phyloP scores from a whole-genome alignment of 2,888 invertebrate species.

The Scaptomyza polygonia region DNA sequence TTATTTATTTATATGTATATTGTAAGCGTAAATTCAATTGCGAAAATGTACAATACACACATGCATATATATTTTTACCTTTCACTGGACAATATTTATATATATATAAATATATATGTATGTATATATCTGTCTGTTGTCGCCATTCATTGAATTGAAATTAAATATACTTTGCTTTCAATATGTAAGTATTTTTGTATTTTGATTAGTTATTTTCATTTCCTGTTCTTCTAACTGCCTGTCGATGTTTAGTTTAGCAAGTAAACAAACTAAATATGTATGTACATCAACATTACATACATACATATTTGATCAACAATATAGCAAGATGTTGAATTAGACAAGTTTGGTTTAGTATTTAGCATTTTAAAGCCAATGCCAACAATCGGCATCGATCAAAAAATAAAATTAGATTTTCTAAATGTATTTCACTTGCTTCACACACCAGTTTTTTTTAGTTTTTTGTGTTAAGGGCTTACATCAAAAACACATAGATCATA shows the following conservation, averaged over 20 bases:
- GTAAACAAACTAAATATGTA: slow-evolving; percentile 15
- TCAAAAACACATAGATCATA: slow-evolving; percentile 52
- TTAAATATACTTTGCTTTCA: slow-evolving; percentile 61
- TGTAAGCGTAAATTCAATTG: slow-evolving; percentile 75
- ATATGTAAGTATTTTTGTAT: slow-evolving; percentile 32
- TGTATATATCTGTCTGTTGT: slow-evolving; percentile 43
- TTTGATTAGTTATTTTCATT: slow-evolving; percentile 57
- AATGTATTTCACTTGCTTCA: slow-evolving; percentile 43
- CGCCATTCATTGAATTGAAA: slow-evolving; percentile 57
- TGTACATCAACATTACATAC: slow-evolving; percentile 1
- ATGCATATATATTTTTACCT: slow-evolving; percentile 36
- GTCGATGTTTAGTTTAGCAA: slow-evolving; percentile 15
- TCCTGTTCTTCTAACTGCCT: slow-evolving; percentile 32
- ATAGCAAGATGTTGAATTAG: slow-evolving; percentile 38
- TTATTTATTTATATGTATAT: slow-evolving; percentile 50
- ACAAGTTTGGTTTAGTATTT: slow-evolving; percentile 12
- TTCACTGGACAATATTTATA: slow-evolving; percentile 53
- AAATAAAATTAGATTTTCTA: slow-evolving; percentile 31
- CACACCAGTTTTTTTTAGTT: slow-evolving; percentile 34
- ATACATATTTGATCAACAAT: slow-evolving; percentile 18
- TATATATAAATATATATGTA: slow-evolving; percentile 41
- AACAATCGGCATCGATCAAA: slow-evolving; percentile 30
- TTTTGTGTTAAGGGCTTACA: slow-evolving; percentile 21
- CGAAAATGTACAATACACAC: slow-evolving; percentile 71
- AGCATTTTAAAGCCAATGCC: slow-evolving; percentile 45